Conservation (phyloP, 1,140 invertebrate species). For the Papilio glaucus region DNA sequence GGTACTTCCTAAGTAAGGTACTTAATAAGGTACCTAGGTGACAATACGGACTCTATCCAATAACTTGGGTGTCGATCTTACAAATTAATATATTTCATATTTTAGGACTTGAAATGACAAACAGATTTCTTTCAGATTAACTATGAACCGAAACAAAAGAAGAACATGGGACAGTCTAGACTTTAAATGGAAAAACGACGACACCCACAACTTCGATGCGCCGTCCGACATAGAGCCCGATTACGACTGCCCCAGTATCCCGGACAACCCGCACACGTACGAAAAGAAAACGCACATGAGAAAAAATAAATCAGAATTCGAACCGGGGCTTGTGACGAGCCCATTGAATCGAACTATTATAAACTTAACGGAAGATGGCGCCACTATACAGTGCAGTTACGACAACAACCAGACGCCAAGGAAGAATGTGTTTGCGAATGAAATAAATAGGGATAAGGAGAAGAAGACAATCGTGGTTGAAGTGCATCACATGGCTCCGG, state of each 20-base stretch:
- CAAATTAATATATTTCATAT: not conserved
- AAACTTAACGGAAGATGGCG: conserved; percentile 87
- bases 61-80: not conserved
- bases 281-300: conserved; percentile 70
- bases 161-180: conserved; percentile 78
- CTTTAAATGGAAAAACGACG: conserved; percentile 74
- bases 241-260: conserved; percentile 79
- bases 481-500: conserved; percentile 80
- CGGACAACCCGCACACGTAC: conserved; percentile 80
- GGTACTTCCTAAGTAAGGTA: no score
- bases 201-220: conserved; percentile 76
- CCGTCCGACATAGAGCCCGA: conserved; percentile 80
- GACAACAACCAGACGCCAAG: conserved; percentile 70
- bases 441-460: conserved; percentile 74
- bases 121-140: conserved; percentile 67
- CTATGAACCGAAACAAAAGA: conserved; percentile 73
- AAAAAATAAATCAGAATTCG: conserved; percentile 66
- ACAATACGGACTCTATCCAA: not conserved
- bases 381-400: conserved; percentile 86
- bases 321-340: conserved; percentile 58
- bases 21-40: no score
- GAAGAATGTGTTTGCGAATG: conserved; percentile 62
- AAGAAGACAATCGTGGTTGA: conserved; percentile 86
- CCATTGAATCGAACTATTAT: conserved; percentile 87
- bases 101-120: not conserved